phyloP scores from a whole-genome alignment of 2,113 vertebrate species.

The Fregetta grallaria region DNA sequence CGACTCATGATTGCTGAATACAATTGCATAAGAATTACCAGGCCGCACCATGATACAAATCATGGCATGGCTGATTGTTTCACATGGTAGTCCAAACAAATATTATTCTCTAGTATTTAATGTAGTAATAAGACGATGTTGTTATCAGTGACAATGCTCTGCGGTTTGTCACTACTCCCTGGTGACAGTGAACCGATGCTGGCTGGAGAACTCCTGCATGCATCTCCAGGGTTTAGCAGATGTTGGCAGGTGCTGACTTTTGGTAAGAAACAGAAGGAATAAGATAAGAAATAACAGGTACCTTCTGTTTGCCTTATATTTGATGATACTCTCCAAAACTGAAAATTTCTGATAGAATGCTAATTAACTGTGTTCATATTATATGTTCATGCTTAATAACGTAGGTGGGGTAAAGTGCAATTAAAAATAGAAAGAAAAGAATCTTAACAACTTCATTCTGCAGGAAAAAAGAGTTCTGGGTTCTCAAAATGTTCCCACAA shows the following conservation, averaged over 20 bases:
- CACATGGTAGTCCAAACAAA: rapidly evolving
- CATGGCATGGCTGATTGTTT: background rate
- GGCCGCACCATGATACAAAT: background rate
- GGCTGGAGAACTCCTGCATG: background rate
- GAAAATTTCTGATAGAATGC: background rate
- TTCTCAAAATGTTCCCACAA: background rate
- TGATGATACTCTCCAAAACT: background rate
- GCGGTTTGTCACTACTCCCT: background rate
- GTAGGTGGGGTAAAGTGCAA: background rate
- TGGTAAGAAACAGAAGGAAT: background rate
- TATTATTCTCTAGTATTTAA: background rate
- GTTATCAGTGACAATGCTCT: background rate
- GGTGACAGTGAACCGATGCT: background rate
- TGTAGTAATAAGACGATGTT: background rate
- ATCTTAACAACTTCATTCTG: background rate
- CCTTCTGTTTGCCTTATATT: background rate
- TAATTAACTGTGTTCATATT: background rate
- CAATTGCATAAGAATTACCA: background rate
- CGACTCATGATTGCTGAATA: background rate
- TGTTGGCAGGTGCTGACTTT: background rate
- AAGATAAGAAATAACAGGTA: background rate
- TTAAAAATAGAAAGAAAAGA: background rate
- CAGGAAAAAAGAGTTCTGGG: background rate
- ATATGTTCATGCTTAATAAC: background rate
- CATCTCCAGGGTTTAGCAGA: background rate